Evolutionary conservation across 1,140 invertebrate genomes (phyloP).

Genomic region (Cardiocondyla obscurior): DNA sequence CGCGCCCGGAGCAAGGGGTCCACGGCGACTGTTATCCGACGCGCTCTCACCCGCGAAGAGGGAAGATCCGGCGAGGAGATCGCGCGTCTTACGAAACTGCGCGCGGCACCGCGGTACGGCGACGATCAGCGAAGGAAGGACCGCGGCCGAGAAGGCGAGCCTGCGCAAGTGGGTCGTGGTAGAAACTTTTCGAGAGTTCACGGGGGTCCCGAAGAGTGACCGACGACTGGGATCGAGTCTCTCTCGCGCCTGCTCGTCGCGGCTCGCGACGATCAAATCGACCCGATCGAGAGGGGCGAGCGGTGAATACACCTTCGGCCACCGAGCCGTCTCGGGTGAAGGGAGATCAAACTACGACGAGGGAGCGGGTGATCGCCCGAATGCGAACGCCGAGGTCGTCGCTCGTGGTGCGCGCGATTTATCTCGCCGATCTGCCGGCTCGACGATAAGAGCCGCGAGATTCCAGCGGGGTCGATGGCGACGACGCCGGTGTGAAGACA

Average conservation of each 20-base stretch:
- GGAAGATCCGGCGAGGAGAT: background rate
- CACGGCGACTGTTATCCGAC: slow-evolving; percentile 2
- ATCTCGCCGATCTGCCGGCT: background rate
- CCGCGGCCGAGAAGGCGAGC: background rate
- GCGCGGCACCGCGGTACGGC: background rate
- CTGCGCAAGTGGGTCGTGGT: background rate
- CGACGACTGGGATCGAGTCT: background rate
- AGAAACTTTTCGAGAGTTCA: slow-evolving; percentile 27
- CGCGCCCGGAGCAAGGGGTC: slow-evolving; percentile 46
- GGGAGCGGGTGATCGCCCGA: background rate
- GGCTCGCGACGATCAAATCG: background rate
- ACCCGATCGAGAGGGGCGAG: background rate
- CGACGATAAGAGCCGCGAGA: slow-evolving; percentile 26
- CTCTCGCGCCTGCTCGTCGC: background rate
- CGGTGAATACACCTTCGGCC: no score
- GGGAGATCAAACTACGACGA: background rate
- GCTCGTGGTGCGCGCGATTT: slow-evolving; percentile 23
- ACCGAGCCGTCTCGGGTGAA: background rate
- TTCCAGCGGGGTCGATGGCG: background rate
- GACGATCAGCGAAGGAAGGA: background rate
- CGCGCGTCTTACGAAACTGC: background rate
- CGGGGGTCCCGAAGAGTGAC: background rate
- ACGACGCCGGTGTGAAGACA: slow-evolving; percentile 47
- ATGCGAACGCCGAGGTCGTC: slow-evolving; percentile 28
- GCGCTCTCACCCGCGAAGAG: background rate